Percentiles rank a stretch among this genome's conserved stretches.
These are phyloP conservation scores for Himantopus leucocephalus DNA, from an alignment of 2,113 vertebrate species.

Conservation along the genomic window DNA sequence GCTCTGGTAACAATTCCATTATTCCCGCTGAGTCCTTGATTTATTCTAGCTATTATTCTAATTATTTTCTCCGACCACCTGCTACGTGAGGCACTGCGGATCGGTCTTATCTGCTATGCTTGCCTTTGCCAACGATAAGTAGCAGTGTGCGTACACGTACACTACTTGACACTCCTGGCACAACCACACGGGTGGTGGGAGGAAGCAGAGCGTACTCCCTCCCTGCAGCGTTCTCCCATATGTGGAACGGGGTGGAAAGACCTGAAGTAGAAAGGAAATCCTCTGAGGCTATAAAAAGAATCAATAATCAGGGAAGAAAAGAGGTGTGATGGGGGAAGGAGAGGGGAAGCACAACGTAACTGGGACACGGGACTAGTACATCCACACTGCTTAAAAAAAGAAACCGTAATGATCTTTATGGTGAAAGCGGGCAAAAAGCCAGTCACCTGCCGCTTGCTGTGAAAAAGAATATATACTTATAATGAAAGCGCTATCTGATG, in stretches of 20 bases:
- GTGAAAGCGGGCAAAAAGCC: neutral
- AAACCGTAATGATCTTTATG: neutral
- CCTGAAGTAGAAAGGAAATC: neutral
- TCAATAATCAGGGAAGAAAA: neutral
- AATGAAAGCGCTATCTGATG: neutral
- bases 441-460: too few relatives aligned
- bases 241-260: neutral
- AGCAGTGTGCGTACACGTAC: fast-evolving
- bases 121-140: neutral
- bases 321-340: neutral
- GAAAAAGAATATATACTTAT: neutral
- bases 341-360: fast-evolving
- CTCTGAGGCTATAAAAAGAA: neutral
- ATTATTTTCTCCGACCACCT: slow-evolving; percentile 56
- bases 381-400: neutral
- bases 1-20: slow-evolving; percentile 47
- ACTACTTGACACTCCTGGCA: neutral
- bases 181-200: neutral
- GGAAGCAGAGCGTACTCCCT: neutral
- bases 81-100: neutral
- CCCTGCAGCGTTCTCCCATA: neutral
- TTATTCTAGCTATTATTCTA: slow-evolving; percentile 50
- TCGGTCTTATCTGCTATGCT: neutral
- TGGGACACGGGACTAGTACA: neutral
- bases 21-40: slow-evolving; percentile 56